Evolutionary conservation across 2,797 vertebrate genomes (phyloP).

Genomic region (Hippopotamyrus pictus): DNA sequence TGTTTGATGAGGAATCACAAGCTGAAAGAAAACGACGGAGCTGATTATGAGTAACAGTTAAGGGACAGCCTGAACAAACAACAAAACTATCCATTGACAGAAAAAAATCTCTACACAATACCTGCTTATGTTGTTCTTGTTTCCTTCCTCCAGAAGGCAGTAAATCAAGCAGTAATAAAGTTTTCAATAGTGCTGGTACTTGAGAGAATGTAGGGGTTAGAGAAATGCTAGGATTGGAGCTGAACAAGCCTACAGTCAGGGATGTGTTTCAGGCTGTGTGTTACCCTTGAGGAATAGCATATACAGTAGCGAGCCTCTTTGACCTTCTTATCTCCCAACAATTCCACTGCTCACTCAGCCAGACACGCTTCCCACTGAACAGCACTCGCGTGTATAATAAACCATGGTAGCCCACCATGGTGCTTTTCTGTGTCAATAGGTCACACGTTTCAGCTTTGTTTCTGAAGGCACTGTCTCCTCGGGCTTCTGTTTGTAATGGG

Average conservation of each 20-base stretch:
- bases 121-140: background rate
- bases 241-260: background rate
- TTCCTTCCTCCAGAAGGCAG: slow-evolving; percentile 3
- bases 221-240: background rate
- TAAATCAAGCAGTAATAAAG: background rate
- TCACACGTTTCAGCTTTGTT: background rate
- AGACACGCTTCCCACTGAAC: background rate
- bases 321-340: background rate
- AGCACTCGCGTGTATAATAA: background rate
- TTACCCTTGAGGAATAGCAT: background rate
- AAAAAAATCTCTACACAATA: background rate
- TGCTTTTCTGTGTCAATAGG: slow-evolving; percentile 2
- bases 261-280: background rate
- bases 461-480: background rate
- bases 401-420: background rate
- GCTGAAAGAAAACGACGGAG: background rate
- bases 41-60: background rate
- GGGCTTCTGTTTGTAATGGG: background rate
- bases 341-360: background rate
- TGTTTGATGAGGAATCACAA: background rate
- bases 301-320: background rate
- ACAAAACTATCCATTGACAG: background rate
- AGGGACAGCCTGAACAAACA: background rate
- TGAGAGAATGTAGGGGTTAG: background rate
- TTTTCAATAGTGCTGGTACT: background rate